These are phyloP conservation scores for Microcebus murinus DNA, from an alignment of 2,113 vertebrate species.

Conservation along the genomic window DNA sequence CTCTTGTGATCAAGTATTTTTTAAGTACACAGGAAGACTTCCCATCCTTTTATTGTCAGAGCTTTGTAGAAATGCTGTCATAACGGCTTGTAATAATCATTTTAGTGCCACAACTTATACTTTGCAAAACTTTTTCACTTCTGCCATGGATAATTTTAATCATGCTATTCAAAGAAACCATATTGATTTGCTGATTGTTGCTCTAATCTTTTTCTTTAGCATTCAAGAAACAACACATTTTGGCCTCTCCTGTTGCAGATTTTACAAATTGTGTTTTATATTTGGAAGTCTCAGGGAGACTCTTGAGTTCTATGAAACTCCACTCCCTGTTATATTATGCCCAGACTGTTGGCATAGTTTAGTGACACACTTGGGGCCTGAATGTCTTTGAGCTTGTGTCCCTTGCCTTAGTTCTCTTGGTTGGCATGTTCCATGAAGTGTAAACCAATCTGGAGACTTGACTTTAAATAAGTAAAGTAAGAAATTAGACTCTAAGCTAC, in stretches of 20 bases:
- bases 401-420: neutral
- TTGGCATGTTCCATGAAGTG: rapidly evolving
- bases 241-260: neutral
- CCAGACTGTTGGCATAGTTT: neutral
- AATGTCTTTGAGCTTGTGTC: neutral
- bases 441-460: neutral
- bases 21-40: neutral
- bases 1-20: neutral
- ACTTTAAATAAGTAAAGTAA: neutral
- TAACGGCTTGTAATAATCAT: neutral
- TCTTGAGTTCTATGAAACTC: neutral
- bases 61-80: neutral
- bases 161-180: neutral
- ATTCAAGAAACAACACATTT: neutral
- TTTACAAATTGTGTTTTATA: neutral
- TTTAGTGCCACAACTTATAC: neutral
- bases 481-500: neutral
- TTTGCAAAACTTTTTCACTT: neutral
- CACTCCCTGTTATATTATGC: neutral
- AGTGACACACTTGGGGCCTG: neutral
- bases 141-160: neutral
- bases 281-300: neutral
- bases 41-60: neutral
- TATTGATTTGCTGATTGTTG: neutral
- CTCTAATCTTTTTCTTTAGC: neutral